A percentile compares a stretch with the other conserved stretches of the same genome.
phyloP scores from a whole-genome alignment of 2,888 invertebrate genomes.

The Pharmacophagus antenor region DNA sequence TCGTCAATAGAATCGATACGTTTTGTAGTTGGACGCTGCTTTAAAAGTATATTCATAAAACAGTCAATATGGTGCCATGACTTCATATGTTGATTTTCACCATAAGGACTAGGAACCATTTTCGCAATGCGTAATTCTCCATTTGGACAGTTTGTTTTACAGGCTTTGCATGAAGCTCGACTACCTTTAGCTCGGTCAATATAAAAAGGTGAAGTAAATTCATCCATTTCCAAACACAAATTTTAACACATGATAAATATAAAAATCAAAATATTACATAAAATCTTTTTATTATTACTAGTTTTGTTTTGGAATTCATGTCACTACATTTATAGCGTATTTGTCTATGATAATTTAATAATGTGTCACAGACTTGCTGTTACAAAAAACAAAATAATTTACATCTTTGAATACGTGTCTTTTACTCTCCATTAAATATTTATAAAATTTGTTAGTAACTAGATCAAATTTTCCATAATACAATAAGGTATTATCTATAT shows the following conservation, averaged over 20 bases:
- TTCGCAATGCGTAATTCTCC: constrained; percentile 89
- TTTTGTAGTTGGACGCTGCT: constrained; percentile 90
- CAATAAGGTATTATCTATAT: too few species aligned
- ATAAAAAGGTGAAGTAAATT: constrained; percentile 75
- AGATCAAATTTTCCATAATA: too few species aligned
- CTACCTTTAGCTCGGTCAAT: constrained; percentile 91
- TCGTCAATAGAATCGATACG: constrained; percentile 90
- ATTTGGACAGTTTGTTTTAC: constrained; percentile 88
- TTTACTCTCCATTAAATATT: not conserved
- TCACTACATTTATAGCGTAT: not conserved
- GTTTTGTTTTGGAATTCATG: constrained; percentile 1
- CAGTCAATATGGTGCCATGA: constrained; percentile 91
- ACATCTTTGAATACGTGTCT: constrained; percentile 1
- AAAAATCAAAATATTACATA: not conserved
- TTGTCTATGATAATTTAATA: constrained; percentile 1
- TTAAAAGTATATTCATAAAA: constrained; percentile 88
- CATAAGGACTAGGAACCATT: constrained; percentile 88
- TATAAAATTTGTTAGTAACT: too few species aligned
- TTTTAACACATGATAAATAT: not conserved
- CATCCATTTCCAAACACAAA: constrained; percentile 48
- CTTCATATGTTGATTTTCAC: constrained; percentile 87
- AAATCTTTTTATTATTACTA: not conserved
- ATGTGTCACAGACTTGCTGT: constrained; percentile 7
- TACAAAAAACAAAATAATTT: not conserved
- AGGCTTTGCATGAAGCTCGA: constrained; percentile 91